These are phyloP conservation scores for Strigops habroptila DNA, from an alignment of 2,113 vertebrate species.

Conservation along the genomic window DNA sequence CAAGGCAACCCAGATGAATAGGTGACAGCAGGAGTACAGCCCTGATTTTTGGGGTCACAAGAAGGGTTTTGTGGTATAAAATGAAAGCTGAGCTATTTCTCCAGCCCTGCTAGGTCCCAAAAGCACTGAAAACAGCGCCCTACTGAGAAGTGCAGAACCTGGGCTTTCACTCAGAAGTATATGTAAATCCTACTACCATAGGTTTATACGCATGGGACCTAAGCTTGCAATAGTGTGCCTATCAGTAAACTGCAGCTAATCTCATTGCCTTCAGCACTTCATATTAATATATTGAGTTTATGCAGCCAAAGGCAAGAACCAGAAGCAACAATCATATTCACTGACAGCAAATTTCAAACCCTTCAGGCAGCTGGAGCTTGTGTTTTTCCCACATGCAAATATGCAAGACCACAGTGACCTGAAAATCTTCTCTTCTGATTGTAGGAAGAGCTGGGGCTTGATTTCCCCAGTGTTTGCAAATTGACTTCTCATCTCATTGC, in stretches of 20 bases:
- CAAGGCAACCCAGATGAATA: not conserved
- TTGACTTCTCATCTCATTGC: not conserved
- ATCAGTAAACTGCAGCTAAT: not conserved
- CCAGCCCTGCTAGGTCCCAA: not conserved
- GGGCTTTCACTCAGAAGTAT: not conserved
- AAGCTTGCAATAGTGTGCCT: not conserved
- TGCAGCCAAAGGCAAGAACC: not conserved
- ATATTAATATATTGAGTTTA: not conserved
- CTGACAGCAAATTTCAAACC: not conserved
- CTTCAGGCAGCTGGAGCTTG: not conserved
- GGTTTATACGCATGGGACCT: not conserved
- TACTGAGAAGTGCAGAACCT: not conserved
- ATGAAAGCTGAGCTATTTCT: not conserved
- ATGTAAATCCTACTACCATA: not conserved
- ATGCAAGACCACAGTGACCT: not conserved
- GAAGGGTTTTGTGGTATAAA: not conserved
- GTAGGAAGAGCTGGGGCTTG: not conserved
- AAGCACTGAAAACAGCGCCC: not conserved
- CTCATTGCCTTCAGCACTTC: not conserved
- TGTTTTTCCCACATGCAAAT: not conserved
- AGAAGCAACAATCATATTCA: not conserved
- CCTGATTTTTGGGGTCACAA: not conserved
- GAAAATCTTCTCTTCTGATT: not conserved
- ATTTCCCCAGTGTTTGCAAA: constrained; percentile 33
- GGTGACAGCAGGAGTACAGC: not conserved